Conservation (phyloP, 2,797 vertebrate species). For the Podargus strigoides region DNA sequence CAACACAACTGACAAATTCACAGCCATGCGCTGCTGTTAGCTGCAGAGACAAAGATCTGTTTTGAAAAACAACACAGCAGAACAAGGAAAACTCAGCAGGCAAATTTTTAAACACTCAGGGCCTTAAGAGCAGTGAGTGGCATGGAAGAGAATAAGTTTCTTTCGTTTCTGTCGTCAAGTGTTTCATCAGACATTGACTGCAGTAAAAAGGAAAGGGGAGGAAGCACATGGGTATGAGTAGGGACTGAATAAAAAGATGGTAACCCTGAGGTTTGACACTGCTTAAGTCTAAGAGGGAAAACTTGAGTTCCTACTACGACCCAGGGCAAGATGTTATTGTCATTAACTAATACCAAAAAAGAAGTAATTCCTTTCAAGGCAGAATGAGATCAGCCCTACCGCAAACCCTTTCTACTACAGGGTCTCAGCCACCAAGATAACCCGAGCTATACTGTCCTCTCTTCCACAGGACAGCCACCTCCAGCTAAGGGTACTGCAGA, state of each 20-base stretch:
- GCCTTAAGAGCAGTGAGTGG: not conserved
- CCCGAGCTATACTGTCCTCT: not conserved
- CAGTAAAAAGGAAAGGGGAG: not conserved
- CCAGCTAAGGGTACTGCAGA: not conserved
- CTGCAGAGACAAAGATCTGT: not conserved
- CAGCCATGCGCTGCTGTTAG: not conserved
- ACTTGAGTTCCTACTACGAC: not conserved
- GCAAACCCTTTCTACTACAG: not conserved
- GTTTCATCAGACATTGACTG: not conserved
- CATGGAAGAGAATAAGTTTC: not conserved
- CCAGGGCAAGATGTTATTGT: not conserved
- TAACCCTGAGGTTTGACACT: not conserved
- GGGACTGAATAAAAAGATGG: not conserved
- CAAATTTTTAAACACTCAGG: not conserved
- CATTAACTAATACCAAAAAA: not conserved
- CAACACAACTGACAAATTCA: not conserved
- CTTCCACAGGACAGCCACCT: not conserved
- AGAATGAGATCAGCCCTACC: not conserved
- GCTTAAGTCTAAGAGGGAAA: not conserved
- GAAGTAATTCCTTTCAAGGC: not conserved
- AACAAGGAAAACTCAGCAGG: not conserved
- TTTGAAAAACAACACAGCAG: not conserved
- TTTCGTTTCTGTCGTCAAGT: not conserved
- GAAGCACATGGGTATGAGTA: not conserved
- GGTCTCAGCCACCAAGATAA: not conserved